A percentile compares a stretch with the other conserved stretches of the same genome.
Conservation (phyloP, 2,888 invertebrate genomes). For the Diplazon laetatorius region DNA sequence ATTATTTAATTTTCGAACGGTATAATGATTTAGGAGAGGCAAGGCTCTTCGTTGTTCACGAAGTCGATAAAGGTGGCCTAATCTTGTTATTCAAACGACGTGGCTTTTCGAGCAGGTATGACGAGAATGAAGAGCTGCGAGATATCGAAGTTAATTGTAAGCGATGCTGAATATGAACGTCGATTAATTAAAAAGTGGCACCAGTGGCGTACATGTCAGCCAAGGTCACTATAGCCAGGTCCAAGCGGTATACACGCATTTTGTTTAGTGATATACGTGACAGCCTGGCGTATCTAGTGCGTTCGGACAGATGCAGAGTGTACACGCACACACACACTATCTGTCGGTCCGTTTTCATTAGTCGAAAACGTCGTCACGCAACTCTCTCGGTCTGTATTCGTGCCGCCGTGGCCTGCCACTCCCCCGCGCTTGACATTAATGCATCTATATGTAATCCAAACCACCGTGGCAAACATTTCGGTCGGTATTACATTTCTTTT, state of each 20-base stretch:
- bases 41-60: too few species aligned
- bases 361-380: conserved; percentile 41
- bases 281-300: conserved; percentile 40
- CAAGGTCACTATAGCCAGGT: neutral
- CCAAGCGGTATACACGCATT: conserved; percentile 26
- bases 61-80: too few species aligned
- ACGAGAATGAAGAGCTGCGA: neutral
- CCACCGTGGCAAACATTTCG: neutral
- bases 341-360: conserved; percentile 59
- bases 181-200: conserved; percentile 58
- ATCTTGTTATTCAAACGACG: conserved; percentile 2
- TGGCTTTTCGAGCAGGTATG: neutral
- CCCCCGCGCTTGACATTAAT: conserved; percentile 10
- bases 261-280: conserved; percentile 46
- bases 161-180: conserved; percentile 56
- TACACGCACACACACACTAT: conserved; percentile 8
- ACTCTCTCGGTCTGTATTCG: conserved; percentile 10
- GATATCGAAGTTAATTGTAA: conserved; percentile 55
- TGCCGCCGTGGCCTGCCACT: neutral
- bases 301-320: neutral
- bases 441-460: conserved; percentile 10
- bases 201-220: neutral
- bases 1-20: too few species aligned
- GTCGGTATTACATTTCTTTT: neutral
- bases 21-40: too few species aligned